These are phyloP conservation scores for Dendrolimus pini DNA, from an alignment of 2,888 invertebrate species.

Conservation along the genomic window DNA sequence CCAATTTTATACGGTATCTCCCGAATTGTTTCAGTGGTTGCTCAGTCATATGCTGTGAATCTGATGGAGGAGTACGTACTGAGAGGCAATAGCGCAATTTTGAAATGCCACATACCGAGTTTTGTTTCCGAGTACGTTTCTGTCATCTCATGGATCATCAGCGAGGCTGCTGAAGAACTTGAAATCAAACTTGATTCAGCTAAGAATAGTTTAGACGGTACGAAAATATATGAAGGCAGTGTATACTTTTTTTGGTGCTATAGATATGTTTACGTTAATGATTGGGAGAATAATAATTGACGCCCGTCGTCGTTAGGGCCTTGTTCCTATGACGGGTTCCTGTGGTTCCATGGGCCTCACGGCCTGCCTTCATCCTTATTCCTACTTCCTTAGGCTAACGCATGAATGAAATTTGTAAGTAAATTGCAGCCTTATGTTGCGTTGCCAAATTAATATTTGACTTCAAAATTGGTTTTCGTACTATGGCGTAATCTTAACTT, in stretches of 20 bases:
- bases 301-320: slow-evolving; percentile 29
- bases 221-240: slow-evolving; percentile 13
- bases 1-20: neutral
- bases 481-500: too few species aligned
- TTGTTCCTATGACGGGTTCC: slow-evolving; percentile 47
- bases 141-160: slow-evolving; percentile 91
- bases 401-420: slow-evolving; percentile 66
- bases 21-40: slow-evolving; percentile 85
- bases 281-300: neutral
- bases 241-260: neutral
- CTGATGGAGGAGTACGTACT: slow-evolving; percentile 95
- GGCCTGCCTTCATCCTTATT: slow-evolving; percentile 71
- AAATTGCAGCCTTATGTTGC: slow-evolving; percentile 59
- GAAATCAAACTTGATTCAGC: slow-evolving; percentile 63
- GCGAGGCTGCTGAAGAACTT: slow-evolving; percentile 76
- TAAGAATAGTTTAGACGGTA: slow-evolving; percentile 50
- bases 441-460: slow-evolving; percentile 18
- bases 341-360: slow-evolving; percentile 75
- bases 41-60: slow-evolving; percentile 92
- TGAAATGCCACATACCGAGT: slow-evolving; percentile 95
- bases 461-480: neutral
- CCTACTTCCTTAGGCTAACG: slow-evolving; percentile 77
- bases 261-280: neutral
- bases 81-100: slow-evolving; percentile 91
- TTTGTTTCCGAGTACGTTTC: slow-evolving; percentile 94